Percentiles rank a stretch among this genome's conserved stretches.
Conservation (phyloP, 2,888 invertebrate species). For the Ferdinandea cuprea region DNA sequence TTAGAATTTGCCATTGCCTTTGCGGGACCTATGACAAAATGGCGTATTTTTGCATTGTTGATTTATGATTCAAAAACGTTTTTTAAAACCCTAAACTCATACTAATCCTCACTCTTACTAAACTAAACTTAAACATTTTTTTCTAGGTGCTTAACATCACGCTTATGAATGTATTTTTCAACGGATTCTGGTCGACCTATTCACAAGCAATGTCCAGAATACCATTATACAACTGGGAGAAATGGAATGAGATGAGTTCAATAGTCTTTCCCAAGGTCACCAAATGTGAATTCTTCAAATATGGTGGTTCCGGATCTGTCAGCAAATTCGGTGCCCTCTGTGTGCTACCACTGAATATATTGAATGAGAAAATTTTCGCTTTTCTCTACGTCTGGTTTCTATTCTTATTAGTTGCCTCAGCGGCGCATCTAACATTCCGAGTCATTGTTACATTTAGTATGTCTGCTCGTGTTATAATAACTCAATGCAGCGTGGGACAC, state of each 20-base stretch:
- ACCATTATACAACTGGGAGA: constrained; percentile 78
- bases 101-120: too few species aligned
- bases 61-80: too few species aligned
- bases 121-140: too few species aligned
- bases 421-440: constrained; percentile 87
- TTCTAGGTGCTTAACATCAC: constrained; percentile 79
- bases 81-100: too few species aligned
- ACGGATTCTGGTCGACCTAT: constrained; percentile 81
- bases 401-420: constrained; percentile 86
- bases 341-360: constrained; percentile 89
- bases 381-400: constrained; percentile 91
- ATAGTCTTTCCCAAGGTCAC: constrained; percentile 86
- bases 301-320: constrained; percentile 91
- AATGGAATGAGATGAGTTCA: constrained; percentile 80
- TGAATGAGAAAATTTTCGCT: constrained; percentile 91
- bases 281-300: constrained; percentile 94
- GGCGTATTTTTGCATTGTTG: too few species aligned
- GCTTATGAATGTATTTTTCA: constrained; percentile 79
- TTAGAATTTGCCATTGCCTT: too few species aligned
- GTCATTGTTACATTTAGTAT: constrained; percentile 84
- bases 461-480: constrained; percentile 78
- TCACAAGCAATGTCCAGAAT: constrained; percentile 78
- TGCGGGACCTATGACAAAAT: too few species aligned
- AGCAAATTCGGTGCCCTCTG: constrained; percentile 91
- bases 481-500: constrained; percentile 77